Evolutionary conservation across 2,888 invertebrate species (phyloP).

Genomic region (Microplitis deprimator): DNA sequence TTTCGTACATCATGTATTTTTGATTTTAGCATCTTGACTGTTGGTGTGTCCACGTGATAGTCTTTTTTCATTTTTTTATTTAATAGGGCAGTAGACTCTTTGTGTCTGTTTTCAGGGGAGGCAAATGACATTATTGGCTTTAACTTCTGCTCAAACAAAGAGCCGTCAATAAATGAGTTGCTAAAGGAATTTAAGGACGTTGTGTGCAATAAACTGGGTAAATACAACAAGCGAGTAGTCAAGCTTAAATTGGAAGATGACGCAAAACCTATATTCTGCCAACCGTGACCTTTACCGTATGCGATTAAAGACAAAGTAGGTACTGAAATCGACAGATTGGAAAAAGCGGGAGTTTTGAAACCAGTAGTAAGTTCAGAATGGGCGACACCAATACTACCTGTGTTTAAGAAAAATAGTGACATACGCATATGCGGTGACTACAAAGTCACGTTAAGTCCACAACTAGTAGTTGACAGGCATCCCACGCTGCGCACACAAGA

Average conservation of each 20-base stretch:
- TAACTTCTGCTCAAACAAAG: not conserved
- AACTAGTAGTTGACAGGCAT: slow-evolving; percentile 44
- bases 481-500: slow-evolving; percentile 50
- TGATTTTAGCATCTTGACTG: too few relatives aligned
- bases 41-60: too few relatives aligned
- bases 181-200: not conserved
- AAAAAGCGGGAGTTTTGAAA: not conserved
- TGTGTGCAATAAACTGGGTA: not conserved
- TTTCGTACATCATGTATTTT: too few relatives aligned
- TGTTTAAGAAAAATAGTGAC: slow-evolving; percentile 52
- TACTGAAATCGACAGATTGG: not conserved
- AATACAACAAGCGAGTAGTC: not conserved
- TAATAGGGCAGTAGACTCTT: too few relatives aligned
- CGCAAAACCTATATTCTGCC: not conserved
- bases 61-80: too few relatives aligned
- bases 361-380: slow-evolving; percentile 52
- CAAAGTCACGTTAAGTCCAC: slow-evolving; percentile 50
- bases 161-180: not conserved
- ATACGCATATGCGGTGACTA: slow-evolving; percentile 58
- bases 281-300: not conserved
- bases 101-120: not conserved
- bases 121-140: not conserved
- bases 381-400: slow-evolving; percentile 58
- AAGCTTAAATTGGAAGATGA: not conserved
- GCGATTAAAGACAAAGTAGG: slow-evolving; percentile 8